Evolutionary conservation across 2,888 invertebrate genomes (phyloP).

Genomic region (Achlya flavicornis): DNA sequence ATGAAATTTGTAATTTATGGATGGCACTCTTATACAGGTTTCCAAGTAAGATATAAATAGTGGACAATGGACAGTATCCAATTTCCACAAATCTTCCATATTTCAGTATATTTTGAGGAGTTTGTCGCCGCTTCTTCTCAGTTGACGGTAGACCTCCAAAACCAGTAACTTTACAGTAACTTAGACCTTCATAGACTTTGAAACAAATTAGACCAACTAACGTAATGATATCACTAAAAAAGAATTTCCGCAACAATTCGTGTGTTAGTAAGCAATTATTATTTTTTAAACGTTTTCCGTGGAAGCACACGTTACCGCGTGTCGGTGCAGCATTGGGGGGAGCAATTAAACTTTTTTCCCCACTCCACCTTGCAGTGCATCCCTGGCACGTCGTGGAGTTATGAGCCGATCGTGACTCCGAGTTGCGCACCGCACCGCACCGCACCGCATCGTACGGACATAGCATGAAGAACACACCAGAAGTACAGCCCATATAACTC

Average conservation of each 20-base stretch:
- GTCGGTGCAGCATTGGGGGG: constrained; percentile 43
- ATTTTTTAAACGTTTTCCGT: constrained; percentile 36
- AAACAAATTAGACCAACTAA: no score
- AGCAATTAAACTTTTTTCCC: constrained; percentile 72
- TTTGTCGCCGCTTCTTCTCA: no score
- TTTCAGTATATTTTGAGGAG: no score
- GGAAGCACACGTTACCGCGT: constrained; percentile 21
- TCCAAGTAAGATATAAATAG: no score
- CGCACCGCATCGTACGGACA: constrained; percentile 13
- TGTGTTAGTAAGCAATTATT: constrained; percentile 33
- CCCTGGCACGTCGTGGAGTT: constrained; percentile 66
- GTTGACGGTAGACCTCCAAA: no score
- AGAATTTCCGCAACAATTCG: constrained; percentile 5
- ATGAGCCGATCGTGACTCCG: constrained; percentile 69
- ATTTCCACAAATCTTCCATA: no score
- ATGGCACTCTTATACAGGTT: no score
- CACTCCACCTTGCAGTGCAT: constrained; percentile 41
- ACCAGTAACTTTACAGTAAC: no score
- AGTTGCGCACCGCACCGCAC: constrained; percentile 26
- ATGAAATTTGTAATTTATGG: no score
- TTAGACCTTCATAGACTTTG: no score
- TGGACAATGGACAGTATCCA: no score
- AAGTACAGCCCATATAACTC: no score
- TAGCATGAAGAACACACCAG: neutral
- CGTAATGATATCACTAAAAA: neutral